Conservation (phyloP, 2,888 invertebrate species). For the Hipparchia sbordonii region DNA sequence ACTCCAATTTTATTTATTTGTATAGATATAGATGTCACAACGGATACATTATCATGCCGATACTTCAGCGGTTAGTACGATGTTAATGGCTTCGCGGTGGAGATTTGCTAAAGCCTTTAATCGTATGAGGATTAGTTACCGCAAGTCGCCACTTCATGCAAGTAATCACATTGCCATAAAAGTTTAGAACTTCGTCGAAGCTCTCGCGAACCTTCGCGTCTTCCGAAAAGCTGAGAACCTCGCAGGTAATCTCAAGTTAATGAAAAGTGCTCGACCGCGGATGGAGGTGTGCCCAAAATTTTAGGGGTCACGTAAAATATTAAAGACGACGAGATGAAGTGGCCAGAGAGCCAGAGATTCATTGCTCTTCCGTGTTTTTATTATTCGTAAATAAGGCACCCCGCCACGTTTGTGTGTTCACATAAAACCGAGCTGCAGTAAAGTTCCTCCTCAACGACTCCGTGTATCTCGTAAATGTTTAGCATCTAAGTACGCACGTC, state of each 20-base stretch:
- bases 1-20: too few relatives aligned
- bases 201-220: slow-evolving; percentile 68
- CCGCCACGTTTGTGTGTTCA: slow-evolving; percentile 71
- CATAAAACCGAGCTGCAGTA: slow-evolving; percentile 75
- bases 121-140: too few relatives aligned
- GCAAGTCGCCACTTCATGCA: slow-evolving; percentile 59
- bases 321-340: slow-evolving; percentile 79
- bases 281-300: slow-evolving; percentile 67
- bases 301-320: slow-evolving; percentile 83
- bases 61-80: too few relatives aligned
- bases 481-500: slow-evolving; percentile 55
- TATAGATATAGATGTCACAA: too few relatives aligned
- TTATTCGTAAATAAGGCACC: slow-evolving; percentile 80
- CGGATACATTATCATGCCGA: too few relatives aligned
- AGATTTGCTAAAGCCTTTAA: too few relatives aligned
- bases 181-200: slow-evolving; percentile 79
- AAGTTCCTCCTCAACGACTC: slow-evolving; percentile 63
- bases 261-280: slow-evolving; percentile 75
- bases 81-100: too few relatives aligned
- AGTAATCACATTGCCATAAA: slow-evolving; percentile 81
- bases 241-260: slow-evolving; percentile 80
- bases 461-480: slow-evolving; percentile 68
- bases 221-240: slow-evolving; percentile 59
- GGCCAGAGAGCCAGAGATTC: slow-evolving; percentile 81
- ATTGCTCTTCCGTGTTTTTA: slow-evolving; percentile 81